These are phyloP conservation scores for Parapristionchus giblindavisi DNA, from an alignment of 2,888 invertebrate species.

Conservation along the genomic window DNA sequence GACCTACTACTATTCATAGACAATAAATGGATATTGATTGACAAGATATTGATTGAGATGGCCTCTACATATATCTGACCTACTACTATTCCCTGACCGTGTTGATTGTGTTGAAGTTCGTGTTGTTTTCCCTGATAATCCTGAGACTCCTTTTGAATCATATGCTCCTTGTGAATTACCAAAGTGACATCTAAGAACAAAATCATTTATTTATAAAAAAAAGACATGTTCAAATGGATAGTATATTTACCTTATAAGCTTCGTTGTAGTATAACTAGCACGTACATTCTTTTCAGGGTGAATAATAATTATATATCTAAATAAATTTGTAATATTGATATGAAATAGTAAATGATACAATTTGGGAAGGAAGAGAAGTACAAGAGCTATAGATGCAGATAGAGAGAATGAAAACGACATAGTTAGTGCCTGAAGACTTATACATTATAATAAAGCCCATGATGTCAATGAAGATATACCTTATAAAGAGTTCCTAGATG, in stretches of 20 bases:
- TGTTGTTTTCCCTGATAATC: constrained; percentile 62
- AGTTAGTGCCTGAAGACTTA: constrained; percentile 31
- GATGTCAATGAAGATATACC: constrained; percentile 35
- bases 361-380: constrained; percentile 81
- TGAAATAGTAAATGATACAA: constrained; percentile 67
- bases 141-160: constrained; percentile 60
- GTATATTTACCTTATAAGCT: constrained; percentile 75
- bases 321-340: not conserved
- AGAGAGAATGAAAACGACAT: constrained; percentile 74
- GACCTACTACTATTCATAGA: not conserved
- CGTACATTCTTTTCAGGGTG: constrained; percentile 82
- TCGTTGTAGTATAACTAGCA: constrained; percentile 80
- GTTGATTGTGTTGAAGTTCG: constrained; percentile 64
- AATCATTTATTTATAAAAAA: not conserved
- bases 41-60: not conserved
- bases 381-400: constrained; percentile 78
- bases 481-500: constrained; percentile 84
- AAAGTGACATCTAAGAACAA: constrained; percentile 61
- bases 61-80: not conserved
- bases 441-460: not conserved
- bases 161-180: constrained; percentile 65
- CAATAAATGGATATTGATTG: too few relatives aligned
- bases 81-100: constrained; percentile 48
- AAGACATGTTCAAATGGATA: not conserved
- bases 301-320: constrained; percentile 78